Conservation (phyloP, 2,888 invertebrate genomes). For the Aphidoletes aphidimyza region DNA sequence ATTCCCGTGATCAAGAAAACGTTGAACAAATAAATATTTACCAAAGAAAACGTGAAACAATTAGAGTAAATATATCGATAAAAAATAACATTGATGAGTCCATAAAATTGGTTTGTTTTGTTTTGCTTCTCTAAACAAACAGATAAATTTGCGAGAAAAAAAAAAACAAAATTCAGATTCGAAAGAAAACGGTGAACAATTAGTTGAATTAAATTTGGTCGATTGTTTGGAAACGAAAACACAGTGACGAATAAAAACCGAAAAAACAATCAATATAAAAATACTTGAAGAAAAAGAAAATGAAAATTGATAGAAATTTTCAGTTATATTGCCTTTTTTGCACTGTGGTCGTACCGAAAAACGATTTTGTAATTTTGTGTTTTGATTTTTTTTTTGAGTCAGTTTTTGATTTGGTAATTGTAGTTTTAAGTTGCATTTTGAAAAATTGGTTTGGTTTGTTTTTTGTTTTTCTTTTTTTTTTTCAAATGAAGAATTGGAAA, state of each 20-base stretch:
- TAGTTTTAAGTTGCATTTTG: constrained; percentile 8
- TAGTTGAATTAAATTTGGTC: not conserved
- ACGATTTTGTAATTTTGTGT: not conserved
- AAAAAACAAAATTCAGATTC: constrained; percentile 22
- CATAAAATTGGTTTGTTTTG: too few relatives aligned
- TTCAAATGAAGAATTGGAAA: not conserved
- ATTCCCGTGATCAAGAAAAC: not conserved
- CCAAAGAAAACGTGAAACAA: constrained; percentile 14
- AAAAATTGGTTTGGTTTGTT: too few relatives aligned
- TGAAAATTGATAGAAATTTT: not conserved
- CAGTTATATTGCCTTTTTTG: constrained; percentile 44
- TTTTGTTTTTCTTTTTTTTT: too few relatives aligned
- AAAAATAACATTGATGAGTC: not conserved
- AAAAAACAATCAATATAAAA: not conserved
- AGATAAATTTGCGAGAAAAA: too few relatives aligned
- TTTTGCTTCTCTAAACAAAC: not conserved
- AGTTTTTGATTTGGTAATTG: constrained; percentile 51
- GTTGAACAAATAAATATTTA: not conserved
- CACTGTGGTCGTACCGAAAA: constrained; percentile 34
- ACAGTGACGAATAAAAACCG: constrained; percentile 27
- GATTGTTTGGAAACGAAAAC: constrained; percentile 1
- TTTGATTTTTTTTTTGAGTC: constrained; percentile 56
- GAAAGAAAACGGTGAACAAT: not conserved
- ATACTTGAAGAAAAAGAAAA: not conserved
- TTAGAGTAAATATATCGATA: not conserved